Percentiles rank a stretch among this genome's conserved stretches.
These are phyloP conservation scores for Trachymyrmex cornetzi DNA, from an alignment of 1,140 invertebrate species.

Conservation along the genomic window DNA sequence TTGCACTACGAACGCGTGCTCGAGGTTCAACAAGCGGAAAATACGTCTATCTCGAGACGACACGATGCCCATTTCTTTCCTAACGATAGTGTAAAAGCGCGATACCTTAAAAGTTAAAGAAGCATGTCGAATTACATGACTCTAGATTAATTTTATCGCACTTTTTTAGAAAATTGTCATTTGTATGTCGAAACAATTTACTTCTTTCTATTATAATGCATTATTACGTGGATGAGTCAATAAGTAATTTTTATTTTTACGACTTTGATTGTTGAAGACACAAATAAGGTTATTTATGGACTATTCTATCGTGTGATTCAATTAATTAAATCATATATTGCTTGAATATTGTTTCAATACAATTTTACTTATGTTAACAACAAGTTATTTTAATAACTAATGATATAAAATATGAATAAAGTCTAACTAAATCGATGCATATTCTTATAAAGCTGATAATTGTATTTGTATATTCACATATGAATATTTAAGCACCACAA, in stretches of 20 bases:
- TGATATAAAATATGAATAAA: background rate
- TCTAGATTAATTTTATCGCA: background rate
- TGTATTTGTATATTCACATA: too few species aligned
- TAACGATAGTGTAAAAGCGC: background rate
- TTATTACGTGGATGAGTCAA: background rate
- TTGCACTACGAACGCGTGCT: conserved; percentile 77
- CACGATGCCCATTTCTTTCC: conserved; percentile 67
- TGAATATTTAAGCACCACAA: too few species aligned
- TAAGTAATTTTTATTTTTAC: too few species aligned
- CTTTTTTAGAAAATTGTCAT: background rate
- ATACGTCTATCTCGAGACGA: conserved; percentile 84
- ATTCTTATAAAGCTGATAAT: too few species aligned
- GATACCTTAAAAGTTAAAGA: background rate
- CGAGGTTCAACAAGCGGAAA: conserved; percentile 84
- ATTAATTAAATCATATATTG: background rate
- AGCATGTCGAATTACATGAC: background rate
- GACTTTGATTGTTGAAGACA: too few species aligned
- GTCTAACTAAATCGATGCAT: background rate
- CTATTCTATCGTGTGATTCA: background rate
- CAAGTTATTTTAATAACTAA: background rate
- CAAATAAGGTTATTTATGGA: too few species aligned
- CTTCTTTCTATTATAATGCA: background rate
- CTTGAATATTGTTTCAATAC: background rate
- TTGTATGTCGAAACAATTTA: background rate
- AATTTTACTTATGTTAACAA: background rate